Base-by-base conservation (phyloP, 1,140 invertebrate genomes). In the Musca domestica region DNA sequence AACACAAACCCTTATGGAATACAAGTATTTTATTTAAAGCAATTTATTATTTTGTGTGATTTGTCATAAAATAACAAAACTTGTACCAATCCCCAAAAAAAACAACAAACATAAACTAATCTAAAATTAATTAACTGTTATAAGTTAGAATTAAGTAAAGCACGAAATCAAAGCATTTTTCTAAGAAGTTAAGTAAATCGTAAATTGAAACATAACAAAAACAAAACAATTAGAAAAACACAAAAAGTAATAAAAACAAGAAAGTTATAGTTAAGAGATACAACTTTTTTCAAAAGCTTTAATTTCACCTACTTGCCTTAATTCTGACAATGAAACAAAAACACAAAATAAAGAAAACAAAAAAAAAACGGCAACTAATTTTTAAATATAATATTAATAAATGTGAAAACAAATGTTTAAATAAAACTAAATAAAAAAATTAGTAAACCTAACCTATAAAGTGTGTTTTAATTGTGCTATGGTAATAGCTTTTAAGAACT, bases 251-350 rank as follows among this genome's bases (percentile, higher is more conserved):
- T 34, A 25, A n/a, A 63, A 47, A 25, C 27, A 47, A 67, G 20
- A 15, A 58, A n/a, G 19, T 27, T 49, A 25, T 22, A 17, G 54
- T n/a, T 20, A 58, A 52, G 30, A 46, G n/a, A 68, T 7, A 41
- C 25, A 34, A 15, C 20, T 41, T 63, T 34, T 63, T 34, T 64
- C 19, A 66, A 52, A 69, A 69, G 67, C 67, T 68, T 68, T 68
- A 68, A 68, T 64, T 68, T 68, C 67, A 68, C 67, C 27, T 68
- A 68, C 68, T 69, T 69, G 68, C 68, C 68, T 69, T 69, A 69
- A 69, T 64, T 54, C 64, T 69, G 68, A 69, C 64, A 69, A 69
- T 66, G 68, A 69, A 69, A 48, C 68, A 69, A 69, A 69, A 69
- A 65, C 52, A 64, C 34, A 69, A 67, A 46, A 47, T 47, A 56